Evolutionary conservation across 2,888 invertebrate genomes (phyloP).

Genomic region (Eubasilissa splendida): DNA sequence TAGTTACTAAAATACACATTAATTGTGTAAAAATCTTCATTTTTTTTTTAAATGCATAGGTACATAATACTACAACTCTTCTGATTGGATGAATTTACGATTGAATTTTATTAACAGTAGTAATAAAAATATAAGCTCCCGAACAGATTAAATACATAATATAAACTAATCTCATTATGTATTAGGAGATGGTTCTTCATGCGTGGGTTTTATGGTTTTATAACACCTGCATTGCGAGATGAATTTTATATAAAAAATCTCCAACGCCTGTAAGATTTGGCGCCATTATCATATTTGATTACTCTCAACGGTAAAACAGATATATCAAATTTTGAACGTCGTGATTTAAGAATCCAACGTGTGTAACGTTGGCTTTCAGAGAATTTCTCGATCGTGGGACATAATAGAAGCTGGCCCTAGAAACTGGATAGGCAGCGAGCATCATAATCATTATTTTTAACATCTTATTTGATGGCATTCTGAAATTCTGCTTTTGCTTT

Average conservation of each 20-base stretch:
- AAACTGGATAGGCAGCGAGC: not conserved
- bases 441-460: conserved; percentile 1
- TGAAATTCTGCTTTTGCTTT: not conserved
- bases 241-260: conserved; percentile 14
- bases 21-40: too few relatives aligned
- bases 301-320: conserved; percentile 17
- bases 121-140: conserved; percentile 21
- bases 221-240: conserved; percentile 16
- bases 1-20: too few relatives aligned
- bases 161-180: not conserved
- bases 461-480: not conserved
- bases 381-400: conserved; percentile 3
- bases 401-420: conserved; percentile 2
- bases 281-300: conserved; percentile 39
- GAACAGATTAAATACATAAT: conserved; percentile 1
- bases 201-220: conserved; percentile 37
- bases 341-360: not conserved
- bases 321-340: conserved; percentile 14
- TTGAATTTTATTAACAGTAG: not conserved
- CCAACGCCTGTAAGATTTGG: conserved; percentile 31
- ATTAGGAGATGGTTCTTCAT: not conserved
- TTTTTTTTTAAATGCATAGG: too few relatives aligned
- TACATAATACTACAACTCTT: not conserved
- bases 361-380: not conserved
- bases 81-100: conserved; percentile 22